A percentile compares a stretch with the other conserved stretches of the same genome.
These are phyloP conservation scores for Ostrea denselamellosa DNA, from an alignment of 1,140 invertebrate species.

Conservation along the genomic window DNA sequence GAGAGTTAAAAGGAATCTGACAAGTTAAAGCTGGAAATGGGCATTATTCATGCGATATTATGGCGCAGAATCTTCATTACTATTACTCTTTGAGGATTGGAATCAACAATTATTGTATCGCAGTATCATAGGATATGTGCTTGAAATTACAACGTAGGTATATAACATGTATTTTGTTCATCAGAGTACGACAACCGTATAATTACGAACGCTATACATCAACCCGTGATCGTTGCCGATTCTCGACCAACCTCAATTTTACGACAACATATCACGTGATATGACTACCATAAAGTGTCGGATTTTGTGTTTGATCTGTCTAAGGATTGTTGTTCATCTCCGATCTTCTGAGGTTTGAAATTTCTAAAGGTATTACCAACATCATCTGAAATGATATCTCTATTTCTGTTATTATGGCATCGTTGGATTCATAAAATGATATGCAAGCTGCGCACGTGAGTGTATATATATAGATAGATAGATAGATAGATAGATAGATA, in stretches of 20 bases:
- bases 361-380: neutral
- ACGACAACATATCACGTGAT: slow-evolving; percentile 4
- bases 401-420: neutral
- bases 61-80: neutral
- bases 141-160: neutral
- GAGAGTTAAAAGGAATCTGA: slow-evolving; percentile 36
- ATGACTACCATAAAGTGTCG: neutral
- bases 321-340: neutral
- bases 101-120: slow-evolving; percentile 2
- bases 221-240: neutral
- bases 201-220: neutral
- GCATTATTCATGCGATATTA: neutral
- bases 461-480: too few species aligned
- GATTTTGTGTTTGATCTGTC: neutral
- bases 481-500: too few species aligned
- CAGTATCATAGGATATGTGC: neutral
- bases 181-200: neutral
- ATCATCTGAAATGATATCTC: neutral
- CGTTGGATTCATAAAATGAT: too few species aligned
- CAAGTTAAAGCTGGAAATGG: slow-evolving; percentile 2
- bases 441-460: too few species aligned
- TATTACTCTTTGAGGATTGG: neutral
- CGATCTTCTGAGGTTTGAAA: neutral
- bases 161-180: neutral
- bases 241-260: neutral